Percentiles rank a stretch among this genome's conserved stretches.
phyloP scores from a whole-genome alignment of 2,797 vertebrate species.

The Myotis findleyi region DNA sequence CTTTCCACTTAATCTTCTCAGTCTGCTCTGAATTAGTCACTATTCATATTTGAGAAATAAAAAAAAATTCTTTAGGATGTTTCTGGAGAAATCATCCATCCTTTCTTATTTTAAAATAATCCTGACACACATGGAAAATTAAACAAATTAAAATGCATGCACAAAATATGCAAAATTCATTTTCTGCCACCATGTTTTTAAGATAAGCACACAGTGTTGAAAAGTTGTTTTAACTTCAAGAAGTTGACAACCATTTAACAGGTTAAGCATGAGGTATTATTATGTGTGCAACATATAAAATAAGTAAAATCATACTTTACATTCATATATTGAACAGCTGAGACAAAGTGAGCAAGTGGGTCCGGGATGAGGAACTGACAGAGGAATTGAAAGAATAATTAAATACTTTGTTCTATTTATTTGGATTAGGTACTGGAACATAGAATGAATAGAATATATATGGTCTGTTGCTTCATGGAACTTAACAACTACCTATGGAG shows the following conservation, averaged over 20 bases:
- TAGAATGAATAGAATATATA: not conserved
- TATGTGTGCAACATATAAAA: not conserved
- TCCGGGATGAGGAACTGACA: not conserved
- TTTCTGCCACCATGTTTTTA: not conserved
- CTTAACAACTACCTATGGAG: not conserved
- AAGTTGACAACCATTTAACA: not conserved
- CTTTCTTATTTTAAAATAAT: slow-evolving; percentile 21
- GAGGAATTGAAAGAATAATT: not conserved
- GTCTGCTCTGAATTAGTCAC: not conserved
- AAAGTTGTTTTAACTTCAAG: not conserved
- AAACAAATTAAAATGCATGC: not conserved
- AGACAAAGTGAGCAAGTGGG: not conserved
- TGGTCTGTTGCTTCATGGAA: not conserved
- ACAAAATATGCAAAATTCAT: not conserved
- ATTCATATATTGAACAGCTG: not conserved
- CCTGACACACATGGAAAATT: not conserved
- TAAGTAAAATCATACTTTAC: not conserved
- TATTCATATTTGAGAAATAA: not conserved
- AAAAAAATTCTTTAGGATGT: not conserved
- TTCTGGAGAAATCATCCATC: not conserved
- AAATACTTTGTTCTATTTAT: not conserved
- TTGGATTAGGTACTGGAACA: not conserved
- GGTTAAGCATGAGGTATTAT: not conserved
- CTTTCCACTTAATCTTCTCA: not conserved
- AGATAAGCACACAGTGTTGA: not conserved